Evolutionary conservation across 1,140 invertebrate species (phyloP).

Genomic region (Drosophila insularis): DNA sequence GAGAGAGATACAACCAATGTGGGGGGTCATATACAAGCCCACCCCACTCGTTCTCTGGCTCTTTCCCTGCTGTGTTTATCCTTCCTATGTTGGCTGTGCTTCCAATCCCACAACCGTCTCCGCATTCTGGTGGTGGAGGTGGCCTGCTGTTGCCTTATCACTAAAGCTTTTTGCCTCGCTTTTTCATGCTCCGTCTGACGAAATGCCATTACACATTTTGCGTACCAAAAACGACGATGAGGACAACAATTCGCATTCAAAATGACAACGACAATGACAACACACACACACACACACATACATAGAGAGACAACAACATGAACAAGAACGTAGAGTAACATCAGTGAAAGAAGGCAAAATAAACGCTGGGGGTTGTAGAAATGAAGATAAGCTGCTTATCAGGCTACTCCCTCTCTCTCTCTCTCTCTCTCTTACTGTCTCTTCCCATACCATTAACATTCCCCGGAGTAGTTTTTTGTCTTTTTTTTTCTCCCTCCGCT

Average conservation of each 20-base stretch:
- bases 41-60: not conserved
- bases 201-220: conserved; percentile 80
- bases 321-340: conserved; percentile 61
- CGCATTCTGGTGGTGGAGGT: not conserved
- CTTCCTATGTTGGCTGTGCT: not conserved
- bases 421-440: not conserved
- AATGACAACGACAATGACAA: conserved; percentile 69
- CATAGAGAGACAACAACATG: conserved; percentile 25
- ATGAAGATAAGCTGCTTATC: conserved; percentile 80
- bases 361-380: conserved; percentile 77
- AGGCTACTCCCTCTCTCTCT: conserved; percentile 61
- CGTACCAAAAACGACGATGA: conserved; percentile 44
- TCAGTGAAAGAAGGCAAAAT: conserved; percentile 55
- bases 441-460: conserved; percentile 5
- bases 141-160: conserved; percentile 27
- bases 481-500: conserved; percentile 29
- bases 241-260: conserved; percentile 70
- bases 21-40: conserved; percentile 16
- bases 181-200: conserved; percentile 76
- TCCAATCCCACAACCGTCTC: not conserved
- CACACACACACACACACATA: conserved; percentile 33
- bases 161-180: conserved; percentile 50
- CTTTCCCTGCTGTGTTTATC: conserved; percentile 7
- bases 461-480: conserved; percentile 22
- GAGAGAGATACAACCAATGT: not conserved